Evolutionary conservation across 1,140 invertebrate genomes (phyloP).

Genomic region (Hypothenemus hampei): DNA sequence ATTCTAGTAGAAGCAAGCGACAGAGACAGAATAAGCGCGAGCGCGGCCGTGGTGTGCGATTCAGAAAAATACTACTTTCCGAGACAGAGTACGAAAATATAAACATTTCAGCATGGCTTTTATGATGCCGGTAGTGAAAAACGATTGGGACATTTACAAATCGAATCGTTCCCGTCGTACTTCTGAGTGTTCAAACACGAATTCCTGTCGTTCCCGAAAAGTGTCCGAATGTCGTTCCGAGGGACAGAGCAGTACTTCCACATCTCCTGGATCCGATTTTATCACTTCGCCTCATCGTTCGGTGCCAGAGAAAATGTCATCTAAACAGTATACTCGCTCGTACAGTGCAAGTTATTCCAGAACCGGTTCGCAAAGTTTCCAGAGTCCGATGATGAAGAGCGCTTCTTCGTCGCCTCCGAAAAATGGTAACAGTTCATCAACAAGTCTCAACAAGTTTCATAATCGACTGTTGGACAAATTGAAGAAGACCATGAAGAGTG

Average conservation of each 20-base stretch:
- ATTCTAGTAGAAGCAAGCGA: constrained; percentile 14
- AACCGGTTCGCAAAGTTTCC: constrained; percentile 57
- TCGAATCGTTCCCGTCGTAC: constrained; percentile 66
- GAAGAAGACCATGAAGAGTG: constrained; percentile 67
- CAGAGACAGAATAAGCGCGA: constrained; percentile 7
- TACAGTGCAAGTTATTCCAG: constrained; percentile 49
- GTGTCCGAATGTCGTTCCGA: constrained; percentile 79
- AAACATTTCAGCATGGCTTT: constrained; percentile 67
- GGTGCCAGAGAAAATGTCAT: constrained; percentile 53
- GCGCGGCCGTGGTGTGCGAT: constrained; percentile 10
- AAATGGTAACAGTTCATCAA: constrained; percentile 51
- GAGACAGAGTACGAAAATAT: not conserved
- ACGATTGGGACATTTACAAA: constrained; percentile 89
- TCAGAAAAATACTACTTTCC: constrained; percentile 7
- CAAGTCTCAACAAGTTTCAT: constrained; percentile 78
- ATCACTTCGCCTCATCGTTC: constrained; percentile 59
- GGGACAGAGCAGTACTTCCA: constrained; percentile 60
- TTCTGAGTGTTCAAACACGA: constrained; percentile 67
- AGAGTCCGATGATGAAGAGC: constrained; percentile 50
- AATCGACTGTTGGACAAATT: constrained; percentile 77
- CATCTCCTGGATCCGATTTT: constrained; percentile 66
- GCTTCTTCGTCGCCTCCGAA: constrained; percentile 55
- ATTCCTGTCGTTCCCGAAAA: constrained; percentile 63
- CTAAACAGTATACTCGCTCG: constrained; percentile 49
- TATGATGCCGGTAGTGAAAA: constrained; percentile 90